phyloP scores from a whole-genome alignment of 1,140 invertebrate species.

The Hyles euphorbiae region DNA sequence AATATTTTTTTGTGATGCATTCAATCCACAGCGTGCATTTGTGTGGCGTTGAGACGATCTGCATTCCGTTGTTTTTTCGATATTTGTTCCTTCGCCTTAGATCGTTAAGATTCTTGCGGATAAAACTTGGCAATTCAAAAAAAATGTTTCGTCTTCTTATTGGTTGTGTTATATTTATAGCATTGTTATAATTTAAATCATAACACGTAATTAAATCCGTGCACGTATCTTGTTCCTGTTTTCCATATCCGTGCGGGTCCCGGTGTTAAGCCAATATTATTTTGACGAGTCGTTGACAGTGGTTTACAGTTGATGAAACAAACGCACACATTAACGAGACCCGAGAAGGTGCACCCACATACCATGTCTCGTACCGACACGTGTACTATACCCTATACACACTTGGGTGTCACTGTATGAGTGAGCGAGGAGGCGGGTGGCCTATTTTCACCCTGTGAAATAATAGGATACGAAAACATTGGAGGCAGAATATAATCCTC shows the following conservation, averaged over 20 bases:
- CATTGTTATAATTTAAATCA: constrained; percentile 10
- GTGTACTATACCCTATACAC: constrained; percentile 13
- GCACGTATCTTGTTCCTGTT: constrained; percentile 44
- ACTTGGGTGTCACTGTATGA: constrained; percentile 38
- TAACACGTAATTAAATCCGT: constrained; percentile 47
- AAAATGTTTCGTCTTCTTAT: no score
- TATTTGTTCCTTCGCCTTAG: no score
- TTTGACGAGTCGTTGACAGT: constrained; percentile 71
- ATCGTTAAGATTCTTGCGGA: no score
- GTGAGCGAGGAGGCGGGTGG: constrained; percentile 70
- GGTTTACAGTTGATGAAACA: constrained; percentile 63
- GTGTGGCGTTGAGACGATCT: no score
- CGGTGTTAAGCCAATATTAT: constrained; percentile 64
- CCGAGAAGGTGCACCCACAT: constrained; percentile 32
- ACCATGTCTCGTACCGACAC: not conserved
- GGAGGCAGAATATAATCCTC: constrained; percentile 72
- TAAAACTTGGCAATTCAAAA: no score
- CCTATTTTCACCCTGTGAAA: constrained; percentile 73
- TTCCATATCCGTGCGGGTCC: constrained; percentile 38
- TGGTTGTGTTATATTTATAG: no score
- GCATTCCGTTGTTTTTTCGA: no score
- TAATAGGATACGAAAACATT: constrained; percentile 75
- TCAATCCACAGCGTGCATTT: no score
- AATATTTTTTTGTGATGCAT: no score
- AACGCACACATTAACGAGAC: constrained; percentile 32